Conservation (phyloP, 1,140 invertebrate species). For the Diuraphis noxia region DNA sequence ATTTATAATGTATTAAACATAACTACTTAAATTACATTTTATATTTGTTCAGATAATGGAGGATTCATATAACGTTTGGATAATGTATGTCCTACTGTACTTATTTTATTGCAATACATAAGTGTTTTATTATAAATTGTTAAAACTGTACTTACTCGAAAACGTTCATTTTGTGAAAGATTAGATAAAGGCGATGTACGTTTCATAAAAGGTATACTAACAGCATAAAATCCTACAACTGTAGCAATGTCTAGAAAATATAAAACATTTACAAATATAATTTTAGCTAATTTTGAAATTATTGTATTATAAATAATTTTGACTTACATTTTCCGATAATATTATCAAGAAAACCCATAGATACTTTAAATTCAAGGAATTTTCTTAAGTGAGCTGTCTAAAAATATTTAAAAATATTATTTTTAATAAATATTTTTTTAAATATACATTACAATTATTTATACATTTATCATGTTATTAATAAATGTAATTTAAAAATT, state of each 20-base stretch:
- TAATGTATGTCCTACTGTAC: too few species aligned
- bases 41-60: too few species aligned
- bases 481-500: too few species aligned
- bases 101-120: background rate
- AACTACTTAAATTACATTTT: too few species aligned
- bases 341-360: constrained; percentile 94
- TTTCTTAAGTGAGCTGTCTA: constrained; percentile 79
- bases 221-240: constrained; percentile 91
- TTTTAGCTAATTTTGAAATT: background rate
- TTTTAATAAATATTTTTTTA: too few species aligned
- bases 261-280: constrained; percentile 51
- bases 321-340: constrained; percentile 93
- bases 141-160: constrained; percentile 66
- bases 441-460: too few species aligned
- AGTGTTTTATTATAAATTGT: background rate
- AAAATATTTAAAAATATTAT: constrained; percentile 54
- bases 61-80: too few species aligned
- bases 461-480: too few species aligned
- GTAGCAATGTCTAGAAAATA: constrained; percentile 82
- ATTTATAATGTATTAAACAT: too few species aligned
- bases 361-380: constrained; percentile 88
- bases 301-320: constrained; percentile 21
- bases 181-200: constrained; percentile 68
- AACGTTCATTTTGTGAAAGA: constrained; percentile 69
- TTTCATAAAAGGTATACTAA: constrained; percentile 90